Evolutionary conservation across 2,113 vertebrate genomes (phyloP).

Genomic region (Oceanites oceanicus): DNA sequence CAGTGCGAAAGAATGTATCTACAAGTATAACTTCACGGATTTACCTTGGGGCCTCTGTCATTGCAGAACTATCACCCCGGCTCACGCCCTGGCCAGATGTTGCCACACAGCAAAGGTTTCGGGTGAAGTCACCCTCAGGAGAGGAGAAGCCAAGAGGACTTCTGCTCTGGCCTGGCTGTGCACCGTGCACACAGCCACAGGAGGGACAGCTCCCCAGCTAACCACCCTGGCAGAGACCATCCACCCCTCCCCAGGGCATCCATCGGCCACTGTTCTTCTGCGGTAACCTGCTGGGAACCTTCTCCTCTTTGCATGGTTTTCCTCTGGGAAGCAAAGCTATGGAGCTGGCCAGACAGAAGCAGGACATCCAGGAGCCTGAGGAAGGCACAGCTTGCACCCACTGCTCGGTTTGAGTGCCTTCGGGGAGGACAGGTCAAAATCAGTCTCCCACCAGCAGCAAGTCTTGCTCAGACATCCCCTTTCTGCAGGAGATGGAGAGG

Average conservation of each 20-base stretch:
- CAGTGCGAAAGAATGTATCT: slow-evolving; percentile 6
- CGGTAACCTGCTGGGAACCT: neutral
- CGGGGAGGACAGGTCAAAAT: neutral
- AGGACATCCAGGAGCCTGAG: neutral
- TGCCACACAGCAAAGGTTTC: neutral
- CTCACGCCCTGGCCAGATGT: neutral
- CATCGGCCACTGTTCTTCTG: rapidly evolving
- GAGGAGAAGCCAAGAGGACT: neutral
- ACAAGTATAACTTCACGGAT: neutral
- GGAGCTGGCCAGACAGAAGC: neutral
- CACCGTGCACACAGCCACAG: rapidly evolving
- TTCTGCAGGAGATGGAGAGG: neutral
- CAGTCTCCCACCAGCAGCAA: neutral
- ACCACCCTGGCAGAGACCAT: neutral
- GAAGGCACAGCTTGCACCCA: neutral
- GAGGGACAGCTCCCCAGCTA: neutral
- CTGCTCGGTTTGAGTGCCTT: neutral
- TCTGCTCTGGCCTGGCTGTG: neutral
- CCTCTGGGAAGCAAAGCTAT: neutral
- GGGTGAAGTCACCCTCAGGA: neutral
- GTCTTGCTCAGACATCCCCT: neutral
- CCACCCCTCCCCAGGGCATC: neutral
- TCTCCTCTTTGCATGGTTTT: neutral
- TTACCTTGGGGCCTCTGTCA: neutral
- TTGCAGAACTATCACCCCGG: rapidly evolving